Evolutionary conservation across 2,113 vertebrate species (phyloP), one percentile per base, ranked within the genome.

Genomic region (Diadophis punctatus): DNA sequence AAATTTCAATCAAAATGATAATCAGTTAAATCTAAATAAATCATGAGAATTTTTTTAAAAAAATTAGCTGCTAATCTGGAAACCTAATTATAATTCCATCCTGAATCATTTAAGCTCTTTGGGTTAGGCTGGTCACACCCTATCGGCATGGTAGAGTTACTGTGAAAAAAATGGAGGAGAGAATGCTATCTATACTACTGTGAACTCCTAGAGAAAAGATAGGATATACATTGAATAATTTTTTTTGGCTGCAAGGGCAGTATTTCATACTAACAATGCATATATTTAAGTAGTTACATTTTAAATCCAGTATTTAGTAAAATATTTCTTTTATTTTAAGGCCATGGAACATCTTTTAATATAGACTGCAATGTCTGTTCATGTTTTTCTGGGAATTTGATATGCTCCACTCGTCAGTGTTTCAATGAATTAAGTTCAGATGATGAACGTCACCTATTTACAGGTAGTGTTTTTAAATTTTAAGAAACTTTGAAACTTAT

Each of bases 311-410:
- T 63, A 48, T 90, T 43, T 16, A 91, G 93, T 90, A 43, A 34
- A 92, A 94, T 12, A 39, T 94, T 94, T 94, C 1, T 91, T 92
- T 93, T 95, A 90, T 93, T 95, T 84, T 90, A 96, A 99, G 99
- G 96, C 93, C 99, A 99, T 43, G 99, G 99, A 63, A 96, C 97
- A 0, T 98, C 98, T 52, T 99, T 99, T 96, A 98, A 95, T 92
- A 96, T 99, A 1, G 98, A 99, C 95, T 99, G 99, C 94, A 98
- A 99, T 80, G 96, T 97, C 86, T 99, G 99, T 85, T 99, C 98
- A 89, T 99, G 99, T 96, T 99, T 99, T 30, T 98, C 98, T 87
- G 99, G 99, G 1, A 98, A 98, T 55, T 96, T 98, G 94, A 96
- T 98, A 93, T 99, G 99, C 95, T 99, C 98, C 1, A 97, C 97